Evolutionary conservation across 2,888 invertebrate genomes (phyloP), one percentile per base, ranked within the genome.

Genomic region (Noctua comes): DNA sequence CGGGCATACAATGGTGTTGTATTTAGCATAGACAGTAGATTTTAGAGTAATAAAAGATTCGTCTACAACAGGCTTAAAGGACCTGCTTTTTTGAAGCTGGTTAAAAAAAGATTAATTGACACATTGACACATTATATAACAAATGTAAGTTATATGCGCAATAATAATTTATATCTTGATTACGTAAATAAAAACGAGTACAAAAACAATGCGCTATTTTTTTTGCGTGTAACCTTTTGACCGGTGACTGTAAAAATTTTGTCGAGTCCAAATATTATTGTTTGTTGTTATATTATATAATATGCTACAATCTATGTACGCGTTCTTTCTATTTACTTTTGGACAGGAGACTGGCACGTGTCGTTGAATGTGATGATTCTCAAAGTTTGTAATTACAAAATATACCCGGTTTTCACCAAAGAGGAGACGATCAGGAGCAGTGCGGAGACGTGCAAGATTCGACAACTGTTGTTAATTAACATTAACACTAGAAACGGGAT

Each of bases 141-240:
- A 64, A 68, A 76, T 82, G 27, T 64, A 64, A 27, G n/a, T 59
- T 54, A 51, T 51, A 68, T 57, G 69, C 71, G 68, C 72, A 72
- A n/a, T n/a, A n/a, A n/a, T n/a, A n/a, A 59, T 81, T 57, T 18
- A 59, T 21, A 65, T 43, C 27, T 48, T 64, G 77, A 59, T 82
- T 72, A 81, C 57, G 57, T 59, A 27, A 64, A 71, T 48, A 66
- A 69, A 65, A 51, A 40, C 16, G 54, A 48, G 7, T 75, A 80
- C 24, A 81, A 46, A 59, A 51, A 82, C 48, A 68, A 71, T 31
- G 57, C 62, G 76, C 54, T 0, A 48, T 57, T 82, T 68, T 62
- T 77, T 82, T 64, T 51, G 62, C 48, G 18, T 57, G 6, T 73
- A 77, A 82, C 82, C 81, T 77, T 64, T 72, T 73, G 77, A 69